Percentiles rank a stretch among this genome's conserved stretches.
phyloP scores from a whole-genome alignment of 2,113 vertebrate genomes.

The Vicugna pacos region DNA sequence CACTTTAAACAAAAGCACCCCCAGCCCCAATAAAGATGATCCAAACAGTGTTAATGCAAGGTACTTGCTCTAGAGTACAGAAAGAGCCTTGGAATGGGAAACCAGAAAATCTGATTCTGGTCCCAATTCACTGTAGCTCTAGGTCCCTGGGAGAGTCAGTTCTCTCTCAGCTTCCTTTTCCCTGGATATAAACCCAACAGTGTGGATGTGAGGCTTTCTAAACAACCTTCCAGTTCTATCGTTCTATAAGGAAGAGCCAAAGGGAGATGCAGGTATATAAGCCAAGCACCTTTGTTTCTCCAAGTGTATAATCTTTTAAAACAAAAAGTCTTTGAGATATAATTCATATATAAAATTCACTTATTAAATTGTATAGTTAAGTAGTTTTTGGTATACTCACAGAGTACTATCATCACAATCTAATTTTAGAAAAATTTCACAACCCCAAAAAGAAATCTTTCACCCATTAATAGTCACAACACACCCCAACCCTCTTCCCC shows the following conservation, averaged over 20 bases:
- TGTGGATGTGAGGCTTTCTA: neutral
- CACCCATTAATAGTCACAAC: slow-evolving; percentile 34
- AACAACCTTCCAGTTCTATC: neutral
- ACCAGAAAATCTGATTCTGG: neutral
- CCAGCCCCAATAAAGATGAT: neutral
- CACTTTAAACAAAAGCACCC: slow-evolving; percentile 54
- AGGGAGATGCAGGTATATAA: neutral
- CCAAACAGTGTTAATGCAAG: neutral
- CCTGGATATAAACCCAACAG: neutral
- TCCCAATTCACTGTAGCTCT: neutral
- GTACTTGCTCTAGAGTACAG: neutral
- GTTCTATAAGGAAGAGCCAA: slow-evolving; percentile 11
- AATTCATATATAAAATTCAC: slow-evolving; percentile 22
- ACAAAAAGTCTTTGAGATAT: slow-evolving; percentile 26
- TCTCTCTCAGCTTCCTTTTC: slow-evolving; percentile 29
- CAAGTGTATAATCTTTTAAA: neutral
- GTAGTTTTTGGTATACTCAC: slow-evolving; percentile 21
- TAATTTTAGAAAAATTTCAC: slow-evolving; percentile 31
- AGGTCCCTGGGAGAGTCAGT: neutral
- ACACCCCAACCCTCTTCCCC: neutral
- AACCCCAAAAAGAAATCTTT: slow-evolving; percentile 12
- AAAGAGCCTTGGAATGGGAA: neutral
- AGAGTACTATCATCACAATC: slow-evolving; percentile 18
- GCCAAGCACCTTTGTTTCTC: neutral
- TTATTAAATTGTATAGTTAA: neutral